Conservation (phyloP, 1,140 invertebrate genomes). For the Cyphomyrmex costatus region DNA sequence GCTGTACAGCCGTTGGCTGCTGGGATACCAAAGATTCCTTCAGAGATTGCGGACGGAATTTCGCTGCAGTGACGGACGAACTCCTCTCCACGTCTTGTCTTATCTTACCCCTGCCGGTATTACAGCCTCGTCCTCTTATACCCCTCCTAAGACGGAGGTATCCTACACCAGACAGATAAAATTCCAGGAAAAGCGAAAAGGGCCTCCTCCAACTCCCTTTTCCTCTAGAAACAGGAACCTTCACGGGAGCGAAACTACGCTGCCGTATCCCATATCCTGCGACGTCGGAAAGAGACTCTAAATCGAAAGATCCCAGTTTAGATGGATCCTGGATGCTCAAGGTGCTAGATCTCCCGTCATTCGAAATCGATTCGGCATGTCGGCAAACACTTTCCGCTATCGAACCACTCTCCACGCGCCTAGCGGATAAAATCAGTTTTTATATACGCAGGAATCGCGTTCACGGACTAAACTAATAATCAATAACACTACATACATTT, state of each 20-base stretch:
- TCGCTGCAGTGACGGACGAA: conserved; percentile 84
- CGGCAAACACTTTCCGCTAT: conserved; percentile 56
- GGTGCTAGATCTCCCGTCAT: conserved; percentile 49
- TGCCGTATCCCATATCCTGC: conserved; percentile 65
- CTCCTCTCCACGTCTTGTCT: conserved; percentile 78
- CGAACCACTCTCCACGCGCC: background rate
- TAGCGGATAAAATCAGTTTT: conserved; percentile 36
- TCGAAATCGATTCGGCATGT: conserved; percentile 65
- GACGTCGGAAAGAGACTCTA: conserved; percentile 68
- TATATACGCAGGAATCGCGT: conserved; percentile 25
- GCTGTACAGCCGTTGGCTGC: conserved; percentile 72
- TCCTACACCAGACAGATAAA: conserved; percentile 81
- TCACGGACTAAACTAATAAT: conserved; percentile 36
- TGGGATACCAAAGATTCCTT: conserved; percentile 85
- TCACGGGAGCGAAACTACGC: conserved; percentile 58
- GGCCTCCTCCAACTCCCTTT: conserved; percentile 75
- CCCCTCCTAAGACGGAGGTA: conserved; percentile 68
- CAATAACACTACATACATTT: conserved; percentile 21
- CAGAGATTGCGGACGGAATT: conserved; percentile 84
- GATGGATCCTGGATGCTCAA: conserved; percentile 67
- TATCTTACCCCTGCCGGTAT: conserved; percentile 75
- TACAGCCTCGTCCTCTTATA: conserved; percentile 65
- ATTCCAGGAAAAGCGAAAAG: conserved; percentile 81
- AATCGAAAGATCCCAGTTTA: conserved; percentile 77
- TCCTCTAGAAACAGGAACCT: conserved; percentile 71